Percentiles rank a stretch among this genome's conserved stretches.
Conservation (phyloP, 2,113 vertebrate genomes). For the Naja naja region DNA sequence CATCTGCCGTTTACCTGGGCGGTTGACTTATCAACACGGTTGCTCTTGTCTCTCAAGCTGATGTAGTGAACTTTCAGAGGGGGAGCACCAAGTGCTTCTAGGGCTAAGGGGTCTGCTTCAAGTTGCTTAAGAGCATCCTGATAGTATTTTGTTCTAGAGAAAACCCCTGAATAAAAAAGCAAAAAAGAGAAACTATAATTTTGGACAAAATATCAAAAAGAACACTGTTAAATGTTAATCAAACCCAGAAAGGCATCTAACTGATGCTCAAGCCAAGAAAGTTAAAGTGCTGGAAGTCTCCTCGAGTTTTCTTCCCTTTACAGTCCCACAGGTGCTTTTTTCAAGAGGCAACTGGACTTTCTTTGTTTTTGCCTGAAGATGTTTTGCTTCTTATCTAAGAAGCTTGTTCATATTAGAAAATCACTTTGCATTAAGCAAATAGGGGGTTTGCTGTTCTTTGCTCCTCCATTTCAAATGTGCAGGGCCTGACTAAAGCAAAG, state of each 20-base stretch:
- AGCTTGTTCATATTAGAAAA: not conserved
- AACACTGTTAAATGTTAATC: not conserved
- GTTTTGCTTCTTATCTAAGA: no score
- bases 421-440: not conserved
- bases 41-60: slow-evolving; percentile 72
- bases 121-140: slow-evolving; percentile 75
- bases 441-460: not conserved
- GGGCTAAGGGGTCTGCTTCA: slow-evolving; percentile 63
- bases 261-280: not conserved
- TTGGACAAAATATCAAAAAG: not conserved
- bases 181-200: not conserved
- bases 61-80: slow-evolving; percentile 79
- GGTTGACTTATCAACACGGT: slow-evolving; percentile 63
- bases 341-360: no score
- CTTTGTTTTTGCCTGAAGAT: no score
- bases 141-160: slow-evolving; percentile 75
- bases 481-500: not conserved
- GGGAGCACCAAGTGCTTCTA: slow-evolving; percentile 75
- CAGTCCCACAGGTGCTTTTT: no score
- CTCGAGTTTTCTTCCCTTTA: not conserved
- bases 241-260: not conserved
- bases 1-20: slow-evolving; percentile 56
- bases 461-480: not conserved
- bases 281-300: no score
- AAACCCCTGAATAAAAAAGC: slow-evolving; percentile 61